phyloP scores from a whole-genome alignment of 2,888 invertebrate species.

The Sphaerophoria rueppellii region DNA sequence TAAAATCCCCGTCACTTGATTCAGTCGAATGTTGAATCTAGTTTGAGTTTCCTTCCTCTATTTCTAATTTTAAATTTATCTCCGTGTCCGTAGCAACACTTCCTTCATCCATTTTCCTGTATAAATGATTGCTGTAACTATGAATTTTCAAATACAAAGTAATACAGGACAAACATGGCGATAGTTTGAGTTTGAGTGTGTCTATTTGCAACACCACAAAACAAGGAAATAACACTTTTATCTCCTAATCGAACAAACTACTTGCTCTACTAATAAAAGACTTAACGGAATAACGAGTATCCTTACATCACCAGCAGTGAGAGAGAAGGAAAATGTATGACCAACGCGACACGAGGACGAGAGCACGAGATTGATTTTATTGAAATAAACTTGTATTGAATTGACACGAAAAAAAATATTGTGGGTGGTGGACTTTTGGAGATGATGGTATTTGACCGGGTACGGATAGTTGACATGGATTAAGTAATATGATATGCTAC shows the following conservation, averaged over 20 bases:
- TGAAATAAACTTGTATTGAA: slow-evolving; percentile 32
- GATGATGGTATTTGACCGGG: slow-evolving; percentile 15
- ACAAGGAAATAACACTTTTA: slow-evolving; percentile 62
- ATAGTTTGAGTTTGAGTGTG: background rate
- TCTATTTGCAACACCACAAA: slow-evolving; percentile 27
- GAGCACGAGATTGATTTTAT: slow-evolving; percentile 55
- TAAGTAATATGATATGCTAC: slow-evolving; percentile 38
- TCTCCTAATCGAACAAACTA: slow-evolving; percentile 69
- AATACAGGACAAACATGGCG: background rate
- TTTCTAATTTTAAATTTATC: slow-evolving; percentile 25
- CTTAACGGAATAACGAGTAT: slow-evolving; percentile 52
- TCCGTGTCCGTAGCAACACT: background rate
- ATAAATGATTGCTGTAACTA: background rate
- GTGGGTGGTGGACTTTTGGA: slow-evolving; percentile 16
- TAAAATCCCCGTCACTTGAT: slow-evolving; percentile 6
- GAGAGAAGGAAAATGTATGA: background rate
- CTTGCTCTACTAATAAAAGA: slow-evolving; percentile 64
- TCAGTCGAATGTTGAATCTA: background rate
- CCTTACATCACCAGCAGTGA: slow-evolving; percentile 24
- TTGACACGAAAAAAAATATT: background rate
- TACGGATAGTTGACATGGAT: slow-evolving; percentile 16
- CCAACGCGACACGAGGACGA: background rate
- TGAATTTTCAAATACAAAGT: slow-evolving; percentile 29
- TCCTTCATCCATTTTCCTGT: background rate
- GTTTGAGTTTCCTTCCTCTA: slow-evolving; percentile 21